Base-by-base conservation (phyloP, 2,888 invertebrate species). In the Keiferia lycopersicella region DNA sequence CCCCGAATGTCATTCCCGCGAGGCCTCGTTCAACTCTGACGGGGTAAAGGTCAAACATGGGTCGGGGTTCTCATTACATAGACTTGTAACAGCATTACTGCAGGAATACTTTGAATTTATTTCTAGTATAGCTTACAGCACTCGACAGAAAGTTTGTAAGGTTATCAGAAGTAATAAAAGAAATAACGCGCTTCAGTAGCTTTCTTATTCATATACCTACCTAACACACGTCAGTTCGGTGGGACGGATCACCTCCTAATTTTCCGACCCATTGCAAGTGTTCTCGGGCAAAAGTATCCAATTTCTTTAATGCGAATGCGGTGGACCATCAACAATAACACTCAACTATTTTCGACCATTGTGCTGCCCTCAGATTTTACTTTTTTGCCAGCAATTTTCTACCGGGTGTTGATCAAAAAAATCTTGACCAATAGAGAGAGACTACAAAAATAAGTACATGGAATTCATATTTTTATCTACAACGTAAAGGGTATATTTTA, bases 241-340 rank as follows among this genome's bases (percentile, higher is more conserved):
- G 82, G 77, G 76, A 76, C 78, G 80, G 77, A 82, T 83, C 80
- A 80, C 80, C 79, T 79, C 75, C 80, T 81, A 84, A 89, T 89
- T 88, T 88, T 82, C 87, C 87, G 88, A 83, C 81, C 79, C 84
- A 88, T 86, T 87, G 85, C 79, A 80, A 81, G 81, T 84, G 81
- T 82, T 83, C 81, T 86, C 85, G 81, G 79, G 81, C 86, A 83
- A 85, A 78, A 84, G 84, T 82, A 88, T 87, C 86, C 84, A 86
- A 89, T 88, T 87, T 83, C 84, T 84, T 82, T 78, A 79, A 83
- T 83, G 82, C 79, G 79, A 80, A 77, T 80, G 82, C 81, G 79
- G 73, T 84, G 81, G 78, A 82, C 81, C 86, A 78, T 79, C 83
- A 84, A 84, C 80, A 80, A 85, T 82, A 86, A 87, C 80, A 83